Conservation (phyloP, 2,888 invertebrate genomes). For the Leucoma salicis region DNA sequence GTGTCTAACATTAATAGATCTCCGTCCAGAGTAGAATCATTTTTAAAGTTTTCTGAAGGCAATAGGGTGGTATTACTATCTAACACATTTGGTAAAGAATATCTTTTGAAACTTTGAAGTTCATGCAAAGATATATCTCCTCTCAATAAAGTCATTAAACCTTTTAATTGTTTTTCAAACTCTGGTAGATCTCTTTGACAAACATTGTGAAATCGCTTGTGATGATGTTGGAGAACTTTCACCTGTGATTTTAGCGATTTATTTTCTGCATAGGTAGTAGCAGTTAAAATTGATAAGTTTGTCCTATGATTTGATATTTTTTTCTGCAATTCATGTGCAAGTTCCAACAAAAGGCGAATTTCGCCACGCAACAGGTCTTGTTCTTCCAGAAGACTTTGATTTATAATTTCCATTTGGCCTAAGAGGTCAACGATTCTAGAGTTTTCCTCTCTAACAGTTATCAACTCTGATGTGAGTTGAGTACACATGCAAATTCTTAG, state of each 20-base stretch:
- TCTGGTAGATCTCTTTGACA: constrained; percentile 70
- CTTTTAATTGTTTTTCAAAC: constrained; percentile 58
- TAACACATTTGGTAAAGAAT: constrained; percentile 58
- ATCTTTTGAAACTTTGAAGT: constrained; percentile 52
- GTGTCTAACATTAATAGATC: constrained; percentile 74
- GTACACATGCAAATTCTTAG: constrained; percentile 38
- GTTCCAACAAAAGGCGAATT: constrained; percentile 53
- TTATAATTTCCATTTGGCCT: constrained; percentile 42
- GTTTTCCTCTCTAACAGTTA: constrained; percentile 43
- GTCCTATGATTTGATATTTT: constrained; percentile 66
- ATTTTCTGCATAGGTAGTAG: constrained; percentile 72
- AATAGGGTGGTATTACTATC: constrained; percentile 44
- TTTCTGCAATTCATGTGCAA: constrained; percentile 61
- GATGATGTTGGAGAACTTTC: constrained; percentile 65
- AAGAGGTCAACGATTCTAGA: constrained; percentile 35
- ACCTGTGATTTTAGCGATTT: constrained; percentile 64
- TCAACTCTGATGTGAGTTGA: constrained; percentile 35
- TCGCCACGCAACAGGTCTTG: constrained; percentile 53
- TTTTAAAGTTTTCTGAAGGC: constrained; percentile 49
- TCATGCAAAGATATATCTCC: constrained; percentile 36
- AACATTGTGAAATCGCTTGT: constrained; percentile 61
- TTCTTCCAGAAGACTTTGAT: constrained; percentile 50
- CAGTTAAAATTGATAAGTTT: constrained; percentile 66
- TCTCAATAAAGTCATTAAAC: constrained; percentile 56
- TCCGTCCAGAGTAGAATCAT: constrained; percentile 67